Conservation (phyloP, 2,888 invertebrate genomes). For the Trachelus stipa region DNA sequence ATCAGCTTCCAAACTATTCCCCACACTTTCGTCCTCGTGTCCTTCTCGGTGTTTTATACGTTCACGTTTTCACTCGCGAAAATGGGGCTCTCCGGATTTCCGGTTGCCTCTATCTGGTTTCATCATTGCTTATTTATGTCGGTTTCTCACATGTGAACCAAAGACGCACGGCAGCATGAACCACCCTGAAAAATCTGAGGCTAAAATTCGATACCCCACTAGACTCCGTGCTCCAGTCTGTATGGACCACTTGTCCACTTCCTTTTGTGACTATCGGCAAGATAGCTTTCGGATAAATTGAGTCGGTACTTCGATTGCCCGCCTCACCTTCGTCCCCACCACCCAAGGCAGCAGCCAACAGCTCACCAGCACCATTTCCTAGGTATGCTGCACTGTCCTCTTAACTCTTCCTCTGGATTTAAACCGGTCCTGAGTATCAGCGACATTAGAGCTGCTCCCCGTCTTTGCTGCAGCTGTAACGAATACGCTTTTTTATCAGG, state of each 20-base stretch:
- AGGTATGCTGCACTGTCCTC: not conserved
- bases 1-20: conserved; percentile 11
- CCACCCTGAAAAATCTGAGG: not conserved
- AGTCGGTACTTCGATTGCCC: conserved; percentile 25
- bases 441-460: not conserved
- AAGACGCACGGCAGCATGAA: not conserved
- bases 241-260: not conserved
- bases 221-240: not conserved
- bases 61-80: conserved; percentile 9
- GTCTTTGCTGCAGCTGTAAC: not conserved
- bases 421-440: not conserved
- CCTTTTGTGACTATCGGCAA: not conserved
- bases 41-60: conserved; percentile 2
- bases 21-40: conserved; percentile 15
- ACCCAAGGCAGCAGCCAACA: not conserved
- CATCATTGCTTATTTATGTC: conserved; percentile 17
- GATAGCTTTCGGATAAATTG: conserved; percentile 32
- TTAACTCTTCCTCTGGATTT: not conserved
- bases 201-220: not conserved
- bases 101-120: conserved; percentile 12
- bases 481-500: not conserved
- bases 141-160: not conserved
- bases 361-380: not conserved
- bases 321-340: conserved; percentile 6
- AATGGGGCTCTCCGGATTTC: conserved; percentile 13